Conservation (phyloP, 2,797 vertebrate genomes). For the Cottoperca gobio region DNA sequence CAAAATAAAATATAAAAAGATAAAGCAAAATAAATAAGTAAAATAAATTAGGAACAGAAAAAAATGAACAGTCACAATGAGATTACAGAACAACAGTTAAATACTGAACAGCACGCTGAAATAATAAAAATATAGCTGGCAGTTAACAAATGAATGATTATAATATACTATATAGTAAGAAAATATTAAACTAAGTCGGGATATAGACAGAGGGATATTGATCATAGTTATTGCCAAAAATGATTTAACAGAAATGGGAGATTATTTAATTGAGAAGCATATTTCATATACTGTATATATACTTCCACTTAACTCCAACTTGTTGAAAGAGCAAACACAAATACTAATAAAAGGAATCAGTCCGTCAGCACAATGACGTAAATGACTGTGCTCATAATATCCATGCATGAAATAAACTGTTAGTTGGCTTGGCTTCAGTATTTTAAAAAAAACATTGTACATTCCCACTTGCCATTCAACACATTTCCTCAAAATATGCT, state of each 20-base stretch:
- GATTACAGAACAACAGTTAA: background rate
- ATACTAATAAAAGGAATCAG: background rate
- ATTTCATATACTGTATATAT: background rate
- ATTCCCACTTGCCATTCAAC: constrained; percentile 43
- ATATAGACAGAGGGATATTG: background rate
- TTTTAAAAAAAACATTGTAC: constrained; percentile 6
- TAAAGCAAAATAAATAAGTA: background rate
- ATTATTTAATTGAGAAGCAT: background rate
- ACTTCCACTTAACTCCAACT: background rate
- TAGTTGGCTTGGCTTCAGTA: constrained; percentile 16
- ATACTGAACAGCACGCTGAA: background rate
- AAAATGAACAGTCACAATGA: background rate
- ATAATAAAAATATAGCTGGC: background rate
- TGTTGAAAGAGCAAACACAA: constrained; percentile 5
- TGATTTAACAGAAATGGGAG: too few relatives aligned
- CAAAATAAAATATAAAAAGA: background rate
- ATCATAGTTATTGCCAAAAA: background rate
- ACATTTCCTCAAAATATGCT: constrained; percentile 37
- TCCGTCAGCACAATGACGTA: background rate
- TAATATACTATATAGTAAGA: background rate
- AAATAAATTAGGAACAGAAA: background rate
- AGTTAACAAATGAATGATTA: background rate
- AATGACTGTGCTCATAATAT: constrained; percentile 5
- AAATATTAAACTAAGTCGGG: background rate
- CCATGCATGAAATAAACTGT: constrained; percentile 15